Evolutionary conservation across 2,888 invertebrate species (phyloP).

Genomic region (Gasteruption jaculator): DNA sequence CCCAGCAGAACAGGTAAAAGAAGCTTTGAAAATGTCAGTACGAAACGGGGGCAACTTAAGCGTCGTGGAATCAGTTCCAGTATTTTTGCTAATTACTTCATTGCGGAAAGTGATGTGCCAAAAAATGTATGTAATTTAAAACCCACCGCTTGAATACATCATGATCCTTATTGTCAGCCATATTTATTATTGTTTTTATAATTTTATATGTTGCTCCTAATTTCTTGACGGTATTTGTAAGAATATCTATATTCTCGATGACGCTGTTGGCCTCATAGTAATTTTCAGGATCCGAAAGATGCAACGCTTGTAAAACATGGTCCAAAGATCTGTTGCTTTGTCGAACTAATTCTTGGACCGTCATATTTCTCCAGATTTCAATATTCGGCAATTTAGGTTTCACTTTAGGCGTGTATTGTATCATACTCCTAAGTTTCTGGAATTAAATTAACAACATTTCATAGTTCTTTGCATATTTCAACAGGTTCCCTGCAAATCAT

Average conservation of each 20-base stretch:
- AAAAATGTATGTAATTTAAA: conserved; percentile 9
- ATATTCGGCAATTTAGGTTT: conserved; percentile 53
- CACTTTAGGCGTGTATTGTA: conserved; percentile 60
- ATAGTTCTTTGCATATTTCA: conserved; percentile 1
- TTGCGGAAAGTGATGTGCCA: neutral
- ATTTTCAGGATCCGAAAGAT: conserved; percentile 59
- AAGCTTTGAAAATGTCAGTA: too few relatives aligned
- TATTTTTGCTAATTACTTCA: too few relatives aligned
- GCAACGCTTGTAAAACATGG: conserved; percentile 66
- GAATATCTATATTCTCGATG: conserved; percentile 63
- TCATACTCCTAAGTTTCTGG: conserved; percentile 52
- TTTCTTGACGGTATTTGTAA: conserved; percentile 66
- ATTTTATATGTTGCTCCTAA: conserved; percentile 63
- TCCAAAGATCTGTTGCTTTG: conserved; percentile 63
- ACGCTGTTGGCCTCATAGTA: conserved; percentile 57
- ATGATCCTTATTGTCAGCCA: conserved; percentile 43
- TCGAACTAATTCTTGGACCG: conserved; percentile 68
- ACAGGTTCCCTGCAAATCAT: neutral
- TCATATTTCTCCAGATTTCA: conserved; percentile 78
- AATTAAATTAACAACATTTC: conserved; percentile 24
- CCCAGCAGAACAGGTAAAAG: too few relatives aligned
- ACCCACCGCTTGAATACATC: conserved; percentile 37
- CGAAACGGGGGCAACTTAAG: too few relatives aligned
- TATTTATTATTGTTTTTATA: conserved; percentile 54
- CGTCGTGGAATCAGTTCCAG: too few relatives aligned